A percentile compares a stretch with the other conserved stretches of the same genome.
Evolutionary conservation across 2,113 vertebrate species (phyloP).

Genomic region (Calyptommatus sinebrachiatus): DNA sequence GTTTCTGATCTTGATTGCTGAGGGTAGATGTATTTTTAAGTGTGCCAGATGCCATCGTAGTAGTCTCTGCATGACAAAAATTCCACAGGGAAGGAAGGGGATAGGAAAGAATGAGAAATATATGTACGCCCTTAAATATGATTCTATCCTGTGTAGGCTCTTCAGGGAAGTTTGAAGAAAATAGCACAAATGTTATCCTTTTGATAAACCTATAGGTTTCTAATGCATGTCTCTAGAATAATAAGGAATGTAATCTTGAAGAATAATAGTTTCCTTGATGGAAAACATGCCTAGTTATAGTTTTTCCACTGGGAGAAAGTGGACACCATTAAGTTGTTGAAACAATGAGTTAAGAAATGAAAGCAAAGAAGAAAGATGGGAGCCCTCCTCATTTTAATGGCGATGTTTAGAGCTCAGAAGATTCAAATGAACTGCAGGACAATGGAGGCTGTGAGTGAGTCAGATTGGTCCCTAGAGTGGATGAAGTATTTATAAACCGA

Average conservation of each 20-base stretch:
- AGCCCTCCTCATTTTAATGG: rapidly evolving
- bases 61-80: not conserved
- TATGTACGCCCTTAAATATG: not conserved
- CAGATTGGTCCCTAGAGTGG: rapidly evolving
- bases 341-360: rapidly evolving
- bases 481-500: not conserved
- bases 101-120: not conserved
- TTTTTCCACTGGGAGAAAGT: too few relatives aligned
- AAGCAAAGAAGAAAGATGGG: rapidly evolving
- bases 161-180: not conserved
- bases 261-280: rapidly evolving
- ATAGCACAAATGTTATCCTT: not conserved
- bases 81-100: not conserved
- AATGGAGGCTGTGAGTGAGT: rapidly evolving
- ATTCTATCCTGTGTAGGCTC: rapidly evolving
- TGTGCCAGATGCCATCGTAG: not conserved
- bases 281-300: not conserved
- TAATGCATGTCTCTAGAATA: rapidly evolving
- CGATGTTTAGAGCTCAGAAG: not conserved
- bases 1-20: not conserved
- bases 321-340: not conserved
- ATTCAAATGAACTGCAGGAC: not conserved
- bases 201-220: not conserved
- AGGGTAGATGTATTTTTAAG: not conserved
- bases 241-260: rapidly evolving